phyloP scores from a whole-genome alignment of 2,888 invertebrate species.

The Acanthosepion pharaonis region DNA sequence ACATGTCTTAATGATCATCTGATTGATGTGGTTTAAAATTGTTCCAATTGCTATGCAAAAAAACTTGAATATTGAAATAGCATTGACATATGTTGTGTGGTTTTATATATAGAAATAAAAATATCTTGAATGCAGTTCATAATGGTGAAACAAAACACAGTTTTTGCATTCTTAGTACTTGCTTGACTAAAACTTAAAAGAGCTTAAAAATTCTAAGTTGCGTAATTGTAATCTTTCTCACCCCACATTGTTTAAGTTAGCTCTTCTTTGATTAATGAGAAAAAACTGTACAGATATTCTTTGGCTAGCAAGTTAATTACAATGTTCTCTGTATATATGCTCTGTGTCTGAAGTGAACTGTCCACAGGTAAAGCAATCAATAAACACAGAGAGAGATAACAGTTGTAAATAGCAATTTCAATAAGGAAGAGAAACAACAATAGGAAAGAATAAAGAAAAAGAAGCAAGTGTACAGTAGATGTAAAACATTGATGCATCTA shows the following conservation, averaged over 20 bases:
- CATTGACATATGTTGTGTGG: neutral
- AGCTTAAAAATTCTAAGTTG: too few species aligned
- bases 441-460: neutral
- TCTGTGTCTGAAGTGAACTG: neutral
- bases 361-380: conserved; percentile 17
- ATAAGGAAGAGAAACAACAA: neutral
- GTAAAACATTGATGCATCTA: neutral
- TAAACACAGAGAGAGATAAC: neutral
- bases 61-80: too few species aligned
- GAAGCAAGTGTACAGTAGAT: neutral
- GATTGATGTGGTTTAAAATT: too few species aligned
- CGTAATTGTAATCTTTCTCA: too few species aligned
- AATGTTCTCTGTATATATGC: neutral
- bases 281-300: neutral
- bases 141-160: too few species aligned
- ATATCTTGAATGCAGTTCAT: too few species aligned
- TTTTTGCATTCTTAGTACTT: too few species aligned
- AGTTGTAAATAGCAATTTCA: neutral
- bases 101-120: too few species aligned
- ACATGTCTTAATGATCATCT: too few species aligned
- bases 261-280: neutral
- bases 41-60: too few species aligned
- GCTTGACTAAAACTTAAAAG: too few species aligned
- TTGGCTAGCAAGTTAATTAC: conserved; percentile 2
- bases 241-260: neutral